These are phyloP conservation scores for Minunthozetes semirufus DNA, from an alignment of 2,888 invertebrate species.

Conservation along the genomic window DNA sequence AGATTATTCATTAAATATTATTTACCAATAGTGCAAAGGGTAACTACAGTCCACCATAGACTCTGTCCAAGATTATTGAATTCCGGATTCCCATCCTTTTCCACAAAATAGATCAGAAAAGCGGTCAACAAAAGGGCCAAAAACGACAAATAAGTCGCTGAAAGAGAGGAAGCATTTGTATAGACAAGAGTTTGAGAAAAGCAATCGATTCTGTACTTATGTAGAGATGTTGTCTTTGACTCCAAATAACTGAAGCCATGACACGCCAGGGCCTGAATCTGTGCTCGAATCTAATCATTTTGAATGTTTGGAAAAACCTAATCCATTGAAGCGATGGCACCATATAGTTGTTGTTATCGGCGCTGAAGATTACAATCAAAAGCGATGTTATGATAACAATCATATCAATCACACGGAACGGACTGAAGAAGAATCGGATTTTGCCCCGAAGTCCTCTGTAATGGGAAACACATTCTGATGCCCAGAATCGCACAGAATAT, in stretches of 20 bases:
- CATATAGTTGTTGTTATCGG: not conserved
- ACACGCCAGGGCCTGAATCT: conserved; percentile 32
- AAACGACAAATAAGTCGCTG: conserved; percentile 5
- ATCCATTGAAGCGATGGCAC: conserved; percentile 2
- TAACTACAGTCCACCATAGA: conserved; percentile 46
- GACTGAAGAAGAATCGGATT: conserved; percentile 19
- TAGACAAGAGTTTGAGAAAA: not conserved
- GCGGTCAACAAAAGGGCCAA: conserved; percentile 12
- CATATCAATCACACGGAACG: conserved; percentile 23
- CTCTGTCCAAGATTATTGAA: conserved; percentile 22
- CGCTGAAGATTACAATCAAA: not conserved
- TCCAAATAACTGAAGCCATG: conserved; percentile 19
- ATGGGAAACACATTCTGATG: not conserved
- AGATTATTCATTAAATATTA: not conserved
- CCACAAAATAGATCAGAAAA: conserved; percentile 27
- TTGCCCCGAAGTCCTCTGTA: conserved; percentile 21
- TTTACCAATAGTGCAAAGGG: conserved; percentile 49
- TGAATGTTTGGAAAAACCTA: conserved; percentile 19
- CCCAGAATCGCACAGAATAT: conserved; percentile 17
- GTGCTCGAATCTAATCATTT: conserved; percentile 27
- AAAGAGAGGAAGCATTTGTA: not conserved
- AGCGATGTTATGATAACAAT: conserved; percentile 8
- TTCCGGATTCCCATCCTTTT: conserved; percentile 10
- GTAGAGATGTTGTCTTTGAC: conserved; percentile 15
- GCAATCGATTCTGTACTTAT: not conserved